Base-by-base conservation (phyloP, 2,113 vertebrate genomes). In the Sebastes schlegelii region DNA sequence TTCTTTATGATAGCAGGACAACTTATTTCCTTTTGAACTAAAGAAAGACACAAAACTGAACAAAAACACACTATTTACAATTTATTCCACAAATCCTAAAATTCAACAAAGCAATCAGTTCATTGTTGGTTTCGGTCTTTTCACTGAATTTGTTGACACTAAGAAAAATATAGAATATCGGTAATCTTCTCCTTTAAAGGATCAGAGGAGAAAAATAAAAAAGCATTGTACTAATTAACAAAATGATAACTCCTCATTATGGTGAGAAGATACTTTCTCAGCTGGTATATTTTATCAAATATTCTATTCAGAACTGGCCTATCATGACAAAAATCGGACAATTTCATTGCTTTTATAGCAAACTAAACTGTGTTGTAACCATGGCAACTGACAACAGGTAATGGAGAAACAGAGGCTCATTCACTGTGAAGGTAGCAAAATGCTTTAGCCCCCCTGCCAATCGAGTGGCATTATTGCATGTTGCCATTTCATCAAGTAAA, bases 311-410 rank as follows among this genome's bases (percentile, higher is more conserved):
- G 26, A 61, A 69, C 26, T 43, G 34, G 14, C 10, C 51, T 3
- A 19, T 43, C 23, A 43, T 5, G 14, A 61, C 8, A 5, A 17
- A 17, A 68, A 58, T 34, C 34, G 34, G 10, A 48, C 10, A 7
- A 17, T 40, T 65, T 26, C 77, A 64, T 49, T 75, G 72, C 12
- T 67, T 16, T 34, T n/a, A 5, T 58, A 11, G 7, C 34, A 73
- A 49, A 71, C 14, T 63, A 45, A 80, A 75, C 62, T 43, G 63
- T 51, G 48, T 13, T 61, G 76, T 57, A 34, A 51, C 57, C 51
- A 80, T 57, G 70, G 64, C 64, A 79, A 79, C 70, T 54, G 66
- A 80, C 81, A 76, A 64, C 64, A 78, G 66, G 42, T 82, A 70
- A 34, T 34, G 34, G 34, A 51, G 45, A 70, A n/a, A 55, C 64